Base-by-base conservation (phyloP, 2,797 vertebrate species). In the Lepus oiostolus region DNA sequence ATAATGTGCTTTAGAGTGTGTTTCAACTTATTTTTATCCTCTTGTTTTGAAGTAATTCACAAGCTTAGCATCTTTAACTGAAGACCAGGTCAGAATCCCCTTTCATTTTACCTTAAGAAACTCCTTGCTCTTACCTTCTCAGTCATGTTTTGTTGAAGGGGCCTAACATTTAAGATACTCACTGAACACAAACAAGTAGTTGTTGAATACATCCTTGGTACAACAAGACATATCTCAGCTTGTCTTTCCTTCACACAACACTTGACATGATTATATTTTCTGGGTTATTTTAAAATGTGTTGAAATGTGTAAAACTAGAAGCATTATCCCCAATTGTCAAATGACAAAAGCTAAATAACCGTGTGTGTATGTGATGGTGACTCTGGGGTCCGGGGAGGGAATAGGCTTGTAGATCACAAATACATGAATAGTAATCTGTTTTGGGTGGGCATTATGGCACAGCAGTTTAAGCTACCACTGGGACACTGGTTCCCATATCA, bases 1-100 rank as follows among this genome's bases (percentile, higher is more conserved):
- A 19, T 28, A 21, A 63, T 79, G 71, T 91, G 32, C 71, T 83
- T 62, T 86, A 77, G 68, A 42, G 79, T 75, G 22, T 32, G 5
- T 79, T 88, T 86, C 17, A 71, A 47, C 38, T 79, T 79, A 50
- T 84, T 70, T 83, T 32, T 89, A 79, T 60, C 75, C 21, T 87
- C 88, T 96, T 67, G 67, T 80, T 81, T 93, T 92, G 63, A 14
- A 54, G 4, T 68, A 81, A 86, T 77, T 72, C 62, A 50, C 24
- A 17, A 58, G 26, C 35, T 75, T 80, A 62, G 14, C 28, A 52
- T 42, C 28, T 67, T 93, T 70, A 26, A 24, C 13, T 32, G 68
- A 70, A 50, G 10, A 65, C 38, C 35, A 35, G 6, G 4, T 26
- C 19, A 47, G 24, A 22, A 2, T 76, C 5, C 60, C 19, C 28